Base-by-base conservation (phyloP, 1,140 invertebrate genomes). In the Brachionus manjavacas region DNA sequence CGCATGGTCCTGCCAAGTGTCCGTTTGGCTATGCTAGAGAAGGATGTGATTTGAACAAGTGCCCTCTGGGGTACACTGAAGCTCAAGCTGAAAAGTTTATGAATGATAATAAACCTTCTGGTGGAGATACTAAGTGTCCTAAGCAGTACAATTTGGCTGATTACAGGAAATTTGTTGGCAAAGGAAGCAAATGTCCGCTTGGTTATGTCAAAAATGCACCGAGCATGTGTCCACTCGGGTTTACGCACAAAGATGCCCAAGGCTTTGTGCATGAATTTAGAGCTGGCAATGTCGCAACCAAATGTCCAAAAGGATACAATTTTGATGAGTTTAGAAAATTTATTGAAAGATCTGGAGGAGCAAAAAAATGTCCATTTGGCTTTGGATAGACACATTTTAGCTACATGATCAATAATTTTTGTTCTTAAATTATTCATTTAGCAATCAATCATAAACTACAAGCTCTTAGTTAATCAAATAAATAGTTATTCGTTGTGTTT, bases 221-320 rank as follows among this genome's bases (percentile, higher is more conserved):
- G n/a, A 60, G 52, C 52, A 60, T 20, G 6, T 60, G 52, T 60
- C 52, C 52, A 20, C 52, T 60, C 0, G 16, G 16, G 4, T 60
- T 25, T 20, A 60, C 52, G 1, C 6, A 60, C 0, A 60, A 16
- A 60, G 52, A 60, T 23, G 52, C 52, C 0, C 6, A 8, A 2
- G 52, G 8, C 0, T 60, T 60, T 20, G 25, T 60, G 52, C 6
- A n/a, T 60, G n/a, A 60, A 20, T 60, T 60, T 60, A 60, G 8
- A 60, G 52, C 52, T 20, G n/a, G n/a, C 2, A 60, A 60, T 23
- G 20, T 7, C 6, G 52, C 4, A 8, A 68, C 66, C 8, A 68
- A 68, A 68, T 68, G 66, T 68, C 66, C 66, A 6, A 68, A 68
- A n/a, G 66, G 66, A 23, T 60, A 60, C 4, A 60, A 60, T 60